Evolutionary conservation across 64 coral and sea anemone genomes (phyloP), one percentile per base, ranked within the genome.

Genomic region (Actinia tenebrosa): DNA sequence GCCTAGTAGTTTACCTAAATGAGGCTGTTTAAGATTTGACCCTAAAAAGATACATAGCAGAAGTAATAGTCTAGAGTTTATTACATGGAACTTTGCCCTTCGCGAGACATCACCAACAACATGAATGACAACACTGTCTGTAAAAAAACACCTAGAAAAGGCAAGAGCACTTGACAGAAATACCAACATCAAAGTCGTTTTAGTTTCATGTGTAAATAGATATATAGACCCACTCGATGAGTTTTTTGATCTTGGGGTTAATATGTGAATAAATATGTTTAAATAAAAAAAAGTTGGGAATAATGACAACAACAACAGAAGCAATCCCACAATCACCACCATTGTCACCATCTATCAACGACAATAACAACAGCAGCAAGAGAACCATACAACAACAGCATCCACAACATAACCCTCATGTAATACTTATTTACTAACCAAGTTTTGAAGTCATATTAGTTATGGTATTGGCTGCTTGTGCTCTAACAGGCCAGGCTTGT

Each of bases 401-500:
- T 0, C 30, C 30, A 0, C 30, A 42, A 26, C 10, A 75, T 23
- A 9, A 42, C 25, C 9, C 22, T 16, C 45, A 54, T 4, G 68
- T 43, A 30, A 69, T 9, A 72, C 22, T 16, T 17, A 22, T 20
- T 37, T 22, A 85, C 87, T 83, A 26, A 96, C 94, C 94, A 45
- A 96, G 77, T 84, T 96, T 96, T n/a, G 53, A 58, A 30, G 94
- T 91, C 23, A 96, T 80, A 20, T 82, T 84, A 30, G 91, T 93
- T 16, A 96, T 87, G 45, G 94, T 93, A 16, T 79, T 83, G 1
- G 97, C 93, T 20, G 97, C 97, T 53, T 99, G 93, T 20, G 86
- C 88, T 75, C 91, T 99, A 16, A 87, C 85, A 10, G 71, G 77
- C 97, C 97, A 99, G 22, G 91, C 94, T 42, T 99, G 93, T 23